Conservation (phyloP, 2,113 vertebrate genomes). For the Emydocephalus ijimae region DNA sequence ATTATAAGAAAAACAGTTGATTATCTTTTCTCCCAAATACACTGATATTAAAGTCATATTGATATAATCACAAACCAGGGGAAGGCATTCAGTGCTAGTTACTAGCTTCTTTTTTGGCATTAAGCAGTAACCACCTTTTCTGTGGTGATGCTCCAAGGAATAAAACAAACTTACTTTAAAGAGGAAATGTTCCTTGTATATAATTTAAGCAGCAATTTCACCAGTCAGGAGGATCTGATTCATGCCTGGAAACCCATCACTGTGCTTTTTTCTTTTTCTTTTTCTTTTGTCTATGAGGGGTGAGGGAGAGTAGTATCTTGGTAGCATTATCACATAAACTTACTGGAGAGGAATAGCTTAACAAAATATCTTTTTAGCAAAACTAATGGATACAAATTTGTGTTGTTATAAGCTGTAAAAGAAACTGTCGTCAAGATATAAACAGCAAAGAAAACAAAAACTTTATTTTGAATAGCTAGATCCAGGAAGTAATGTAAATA, state of each 20-base stretch:
- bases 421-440: not conserved
- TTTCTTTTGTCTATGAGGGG: not conserved
- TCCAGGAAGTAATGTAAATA: not conserved
- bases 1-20: not conserved
- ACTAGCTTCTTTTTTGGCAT: not conserved
- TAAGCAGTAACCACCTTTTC: not conserved
- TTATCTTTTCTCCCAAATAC: not conserved
- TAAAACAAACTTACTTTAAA: not conserved
- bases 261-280: not conserved
- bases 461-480: not conserved
- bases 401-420: not conserved
- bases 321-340: not conserved
- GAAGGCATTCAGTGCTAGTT: not conserved
- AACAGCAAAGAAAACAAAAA: not conserved
- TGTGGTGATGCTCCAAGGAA: not conserved
- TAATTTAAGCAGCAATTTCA: not conserved
- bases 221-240: conserved; percentile 1
- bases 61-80: conserved; percentile 18
- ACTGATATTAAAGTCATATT: not conserved
- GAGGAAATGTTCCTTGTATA: not conserved
- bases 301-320: not conserved
- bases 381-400: not conserved
- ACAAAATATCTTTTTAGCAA: not conserved
- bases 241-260: not conserved
- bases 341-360: not conserved